Conservation (phyloP, 2,113 vertebrate species). For the Patagioenas fasciata region DNA sequence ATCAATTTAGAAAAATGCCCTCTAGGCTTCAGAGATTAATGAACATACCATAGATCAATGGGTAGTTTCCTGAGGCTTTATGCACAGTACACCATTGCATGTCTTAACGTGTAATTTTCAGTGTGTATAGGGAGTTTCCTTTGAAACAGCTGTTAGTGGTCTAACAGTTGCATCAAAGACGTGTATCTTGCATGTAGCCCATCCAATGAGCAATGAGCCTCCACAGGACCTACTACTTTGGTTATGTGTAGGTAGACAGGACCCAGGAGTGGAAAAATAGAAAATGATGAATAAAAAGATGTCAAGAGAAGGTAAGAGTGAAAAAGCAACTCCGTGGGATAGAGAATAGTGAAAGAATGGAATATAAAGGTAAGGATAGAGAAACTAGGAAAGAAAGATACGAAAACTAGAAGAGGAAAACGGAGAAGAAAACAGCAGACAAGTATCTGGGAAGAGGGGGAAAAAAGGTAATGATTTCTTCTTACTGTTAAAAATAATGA, state of each 20-base stretch:
- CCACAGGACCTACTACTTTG: background rate
- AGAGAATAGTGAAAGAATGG: background rate
- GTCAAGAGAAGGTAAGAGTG: background rate
- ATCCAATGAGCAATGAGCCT: background rate
- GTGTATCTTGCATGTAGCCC: background rate
- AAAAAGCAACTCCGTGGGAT: background rate
- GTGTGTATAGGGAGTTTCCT: background rate
- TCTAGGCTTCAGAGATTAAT: conserved; percentile 51
- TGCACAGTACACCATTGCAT: background rate
- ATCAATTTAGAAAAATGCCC: conserved; percentile 48
- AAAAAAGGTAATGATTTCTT: background rate
- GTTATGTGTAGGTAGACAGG: background rate
- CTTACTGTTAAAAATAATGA: background rate
- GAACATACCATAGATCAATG: conserved; percentile 27
- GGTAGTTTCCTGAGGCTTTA: conserved; percentile 9
- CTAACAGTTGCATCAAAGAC: background rate
- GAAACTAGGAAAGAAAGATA: background rate
- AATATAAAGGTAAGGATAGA: background rate
- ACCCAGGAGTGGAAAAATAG: background rate
- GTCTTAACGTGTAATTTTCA: background rate
- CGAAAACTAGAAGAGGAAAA: background rate
- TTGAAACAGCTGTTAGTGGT: background rate
- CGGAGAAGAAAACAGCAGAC: background rate
- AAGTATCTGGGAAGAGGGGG: background rate
- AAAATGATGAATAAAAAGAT: background rate